Base-by-base conservation (phyloP, 2,113 vertebrate genomes). In the Peucedramus taeniatus region DNA sequence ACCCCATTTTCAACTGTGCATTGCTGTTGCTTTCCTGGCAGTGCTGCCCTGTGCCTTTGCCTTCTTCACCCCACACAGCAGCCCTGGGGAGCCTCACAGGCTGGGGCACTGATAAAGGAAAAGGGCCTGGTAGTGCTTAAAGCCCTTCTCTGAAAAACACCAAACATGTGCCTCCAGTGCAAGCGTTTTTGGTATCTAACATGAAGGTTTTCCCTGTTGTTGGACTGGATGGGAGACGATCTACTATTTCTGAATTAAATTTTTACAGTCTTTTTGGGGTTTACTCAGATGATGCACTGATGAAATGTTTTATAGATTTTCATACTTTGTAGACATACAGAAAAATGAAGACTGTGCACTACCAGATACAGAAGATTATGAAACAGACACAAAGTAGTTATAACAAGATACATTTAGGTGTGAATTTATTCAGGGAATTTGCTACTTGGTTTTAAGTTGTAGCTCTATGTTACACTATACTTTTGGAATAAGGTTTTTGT, bases 101-200 rank as follows among this genome's bases (percentile, higher is more conserved):
- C 66, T 59, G 39, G 37, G 47, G 10, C 54, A 27, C 39, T 27
- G 33, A 8, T 13, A 10, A 37, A 56, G 54, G n/a, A 33, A 72
- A 86, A 49, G 33, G 39, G 8, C 13, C 23, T 31, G 37, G 6
- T 2, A 3, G 26, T 13, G 4, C 1, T 8, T 47, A 35, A 42
- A 89, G 9, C 16, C 21, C 23, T 4, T 11, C 18, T 45, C 64
- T 81, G 24, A 28, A 65, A 65, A 92, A 42, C 26, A 47, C 5
- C n/a, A 13, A 45, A 16, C 13, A 9, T 0, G 0, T 30, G n/a
- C 30, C 35, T 66, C 23, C 56, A 74, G 3, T 11, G 6, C 35
- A 65, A 33, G 14, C 5, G 3, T 2, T n/a, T 70, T 42, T 81
- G 9, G 2, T 19, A 10, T 4, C 14, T 4, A 4, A 30, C 20